A percentile compares a stretch with the other conserved stretches of the same genome.
Conservation (phyloP, 2,888 invertebrate genomes). For the Nudaria mundana region DNA sequence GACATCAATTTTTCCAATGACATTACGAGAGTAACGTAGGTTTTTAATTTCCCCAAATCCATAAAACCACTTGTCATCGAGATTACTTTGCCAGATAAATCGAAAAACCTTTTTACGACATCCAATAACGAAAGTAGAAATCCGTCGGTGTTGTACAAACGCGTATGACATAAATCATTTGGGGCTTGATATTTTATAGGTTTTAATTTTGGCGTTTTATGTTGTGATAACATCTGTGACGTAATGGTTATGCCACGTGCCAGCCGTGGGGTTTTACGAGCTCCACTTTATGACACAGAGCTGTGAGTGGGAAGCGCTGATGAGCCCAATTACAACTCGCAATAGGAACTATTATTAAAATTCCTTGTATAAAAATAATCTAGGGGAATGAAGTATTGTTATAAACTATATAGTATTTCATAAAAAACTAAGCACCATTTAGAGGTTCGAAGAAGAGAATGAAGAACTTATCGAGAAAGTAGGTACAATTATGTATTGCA, state of each 20-base stretch:
- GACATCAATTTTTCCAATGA: slow-evolving; percentile 14
- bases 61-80: slow-evolving; percentile 27
- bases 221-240: slow-evolving; percentile 70
- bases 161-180: slow-evolving; percentile 61
- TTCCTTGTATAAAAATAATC: too few species aligned
- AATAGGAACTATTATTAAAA: too few species aligned
- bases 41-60: slow-evolving; percentile 25
- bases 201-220: slow-evolving; percentile 74
- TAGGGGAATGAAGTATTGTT: too few species aligned
- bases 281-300: slow-evolving; percentile 45
- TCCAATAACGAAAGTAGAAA: slow-evolving; percentile 41
- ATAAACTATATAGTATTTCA: too few species aligned
- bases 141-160: slow-evolving; percentile 47
- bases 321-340: slow-evolving; percentile 24
- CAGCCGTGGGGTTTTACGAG: slow-evolving; percentile 56
- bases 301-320: slow-evolving; percentile 2
- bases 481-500: too few species aligned
- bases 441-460: too few species aligned
- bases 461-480: too few species aligned
- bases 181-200: slow-evolving; percentile 64
- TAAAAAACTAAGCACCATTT: too few species aligned
- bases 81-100: slow-evolving; percentile 30
- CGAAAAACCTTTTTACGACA: neutral
- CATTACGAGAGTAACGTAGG: slow-evolving; percentile 4
- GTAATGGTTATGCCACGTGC: slow-evolving; percentile 56